Base-by-base conservation (phyloP, 2,888 invertebrate species). In the Ochropacha duplaris region DNA sequence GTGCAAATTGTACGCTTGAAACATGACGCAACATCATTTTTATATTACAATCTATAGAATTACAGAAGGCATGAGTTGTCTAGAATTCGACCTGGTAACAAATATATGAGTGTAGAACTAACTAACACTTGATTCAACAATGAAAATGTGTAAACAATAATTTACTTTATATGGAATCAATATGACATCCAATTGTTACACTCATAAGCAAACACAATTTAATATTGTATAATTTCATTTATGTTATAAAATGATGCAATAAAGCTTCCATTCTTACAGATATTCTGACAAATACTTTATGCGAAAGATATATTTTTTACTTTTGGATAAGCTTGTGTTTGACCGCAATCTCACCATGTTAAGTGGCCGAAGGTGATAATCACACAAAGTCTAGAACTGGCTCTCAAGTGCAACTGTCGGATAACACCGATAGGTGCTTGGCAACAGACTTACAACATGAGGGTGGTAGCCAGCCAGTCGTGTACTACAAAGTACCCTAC, bases 1-100 rank as follows among this genome's bases (percentile, higher is more conserved):
- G 84, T 60, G 64, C 66, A 80, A 84, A 86, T 74, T 69, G 65
- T 55, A 64, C 56, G 3, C 1, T 28, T 1, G 14, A 1, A 0
- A 58, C 56, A 54, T 59, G 58, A 31, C 26, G 28, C 31, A 31
- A 36, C 22, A 50, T 19, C 19, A 44, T 8, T 19, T 19, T 50
- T 24, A 34, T 54, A 34, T 54, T 26, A 34, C 49, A 34, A 54
- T 31, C 36, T 50, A 11, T 9, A 5, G 14, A 49, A 22, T 49
- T 16, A 28, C 22, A 28, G 36, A 4, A 52, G 19, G 39, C 52
- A 56, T 50, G 54, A 55, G 22, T 58, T 50, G 50, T 31, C 56
- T 60, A 65, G 64, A 31, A 31, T 31, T 68, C 70, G 68, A 68
- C 74, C 71, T 74, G 76, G 64, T 65, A 64, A 72, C 64, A 62